Evolutionary conservation across 1,140 invertebrate genomes (phyloP).

Genomic region (Drosophila micromelanica): DNA sequence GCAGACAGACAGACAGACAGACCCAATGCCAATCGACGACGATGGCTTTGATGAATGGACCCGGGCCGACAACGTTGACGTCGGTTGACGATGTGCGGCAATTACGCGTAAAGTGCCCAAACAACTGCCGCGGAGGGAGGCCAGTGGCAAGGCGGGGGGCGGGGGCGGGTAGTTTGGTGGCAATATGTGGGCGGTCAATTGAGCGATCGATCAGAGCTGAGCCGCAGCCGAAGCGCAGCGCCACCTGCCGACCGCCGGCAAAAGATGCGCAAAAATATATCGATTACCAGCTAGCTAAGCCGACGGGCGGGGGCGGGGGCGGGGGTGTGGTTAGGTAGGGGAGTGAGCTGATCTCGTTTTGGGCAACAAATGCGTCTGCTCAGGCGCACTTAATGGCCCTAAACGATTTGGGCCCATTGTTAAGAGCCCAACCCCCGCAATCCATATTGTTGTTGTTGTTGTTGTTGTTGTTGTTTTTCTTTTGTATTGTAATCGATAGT

Average conservation of each 20-base stretch:
- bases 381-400: slow-evolving; percentile 44
- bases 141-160: too few species aligned
- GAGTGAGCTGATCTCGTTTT: slow-evolving; percentile 35
- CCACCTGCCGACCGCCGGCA: slow-evolving; percentile 30
- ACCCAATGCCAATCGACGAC: slow-evolving; percentile 51
- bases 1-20: too few species aligned
- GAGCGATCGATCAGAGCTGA: slow-evolving; percentile 12
- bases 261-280: slow-evolving; percentile 19
- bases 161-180: not conserved
- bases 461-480: not conserved
- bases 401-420: slow-evolving; percentile 45
- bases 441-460: slow-evolving; percentile 1
- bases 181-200: slow-evolving; percentile 18
- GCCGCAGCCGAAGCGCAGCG: slow-evolving; percentile 11
- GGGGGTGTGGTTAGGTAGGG: not conserved
- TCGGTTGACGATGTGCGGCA: slow-evolving; percentile 59
- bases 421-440: slow-evolving; percentile 27
- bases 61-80: slow-evolving; percentile 33
- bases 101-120: slow-evolving; percentile 69
- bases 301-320: not conserved
- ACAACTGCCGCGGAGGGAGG: slow-evolving; percentile 30
- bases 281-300: slow-evolving; percentile 19
- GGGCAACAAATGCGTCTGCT: slow-evolving; percentile 20
- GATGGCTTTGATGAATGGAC: slow-evolving; percentile 67
- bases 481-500: slow-evolving; percentile 56